Base-by-base conservation (phyloP, 2,113 vertebrate species). In the Dasypus novemcinctus region DNA sequence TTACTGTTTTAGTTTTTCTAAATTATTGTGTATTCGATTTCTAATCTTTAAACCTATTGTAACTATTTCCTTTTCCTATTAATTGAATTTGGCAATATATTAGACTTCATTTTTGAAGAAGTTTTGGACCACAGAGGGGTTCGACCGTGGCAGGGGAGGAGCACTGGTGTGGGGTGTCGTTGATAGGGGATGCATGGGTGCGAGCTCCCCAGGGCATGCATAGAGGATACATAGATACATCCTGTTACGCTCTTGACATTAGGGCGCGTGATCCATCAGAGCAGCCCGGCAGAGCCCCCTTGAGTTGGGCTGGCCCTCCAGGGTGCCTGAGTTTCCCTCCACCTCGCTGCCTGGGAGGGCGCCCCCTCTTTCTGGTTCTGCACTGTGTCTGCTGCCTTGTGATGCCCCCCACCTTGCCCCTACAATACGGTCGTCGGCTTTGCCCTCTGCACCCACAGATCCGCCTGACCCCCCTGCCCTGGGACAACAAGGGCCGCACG, bases 251-350 rank as follows among this genome's bases (percentile, higher is more conserved):
- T 10, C 29, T 52, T 33, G n/a, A 14, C 29, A 4, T 20, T 49
- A 9, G 2, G 1, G 52, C 43, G 72, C 31, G 14, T 74, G 79
- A 59, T 8, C 71, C 4, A 0, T 43, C 13, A 18, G 54, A 3
- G 29, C 4, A 0, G 11, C n/a, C 9, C 11, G 18, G 20, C 13
- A 0, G 17, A 49, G 0, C 3, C 6, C 6, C 21, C n/a, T 52
- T 33, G 27, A 38, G n/a, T 38, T 12, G 29, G 11, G 41, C 14
- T 0, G 15, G 8, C 27, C 79, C 46, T 41, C 59, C 31, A 0
- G 71, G 9, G 1, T 5, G 38, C 52, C 31, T 7, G 2, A 1
- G 12, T 61, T 29, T 18, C 36, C 25, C 49, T 25, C 0, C 0
- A 0, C 13, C 7, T 46, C 33, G 57, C 61, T 86, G 72, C 74